Evolutionary conservation across 2,113 vertebrate species (phyloP).

Genomic region (Hydrochoerus hydrochaeris): DNA sequence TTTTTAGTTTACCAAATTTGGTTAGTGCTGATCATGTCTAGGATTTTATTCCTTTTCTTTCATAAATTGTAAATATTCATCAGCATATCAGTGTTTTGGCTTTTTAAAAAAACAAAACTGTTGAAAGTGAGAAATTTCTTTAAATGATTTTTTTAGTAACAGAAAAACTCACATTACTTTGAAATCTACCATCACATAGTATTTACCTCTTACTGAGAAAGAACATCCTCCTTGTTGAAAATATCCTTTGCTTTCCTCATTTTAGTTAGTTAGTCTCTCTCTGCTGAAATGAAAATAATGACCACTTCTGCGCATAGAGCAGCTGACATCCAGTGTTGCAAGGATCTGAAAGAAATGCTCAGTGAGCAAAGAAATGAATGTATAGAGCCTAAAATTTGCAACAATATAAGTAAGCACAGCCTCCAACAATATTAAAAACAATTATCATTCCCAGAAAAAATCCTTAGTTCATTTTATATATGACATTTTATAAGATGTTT

Average conservation of each 20-base stretch:
- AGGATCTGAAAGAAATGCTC: background rate
- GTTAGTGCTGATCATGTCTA: background rate
- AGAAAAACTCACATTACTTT: background rate
- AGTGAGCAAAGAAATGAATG: background rate
- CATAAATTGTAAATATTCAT: background rate
- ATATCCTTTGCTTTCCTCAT: background rate
- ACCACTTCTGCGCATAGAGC: background rate
- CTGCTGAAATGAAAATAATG: slow-evolving; percentile 36
- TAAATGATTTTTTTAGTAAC: background rate
- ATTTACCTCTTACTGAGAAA: background rate
- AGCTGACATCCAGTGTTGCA: background rate
- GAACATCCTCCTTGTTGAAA: background rate
- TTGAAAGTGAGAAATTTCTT: background rate
- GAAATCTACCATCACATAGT: background rate
- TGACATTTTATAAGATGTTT: background rate
- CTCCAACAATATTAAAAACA: background rate
- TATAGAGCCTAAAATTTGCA: background rate
- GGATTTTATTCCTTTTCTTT: background rate
- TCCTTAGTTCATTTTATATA: background rate
- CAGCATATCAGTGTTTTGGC: background rate
- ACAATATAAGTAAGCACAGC: background rate
- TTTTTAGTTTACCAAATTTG: background rate
- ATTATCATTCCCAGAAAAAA: background rate
- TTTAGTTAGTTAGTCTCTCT: background rate
- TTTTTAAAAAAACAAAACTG: background rate